Conservation (phyloP, 64 coral and sea anemone genomes). For the Stichodactyla mertensii region DNA sequence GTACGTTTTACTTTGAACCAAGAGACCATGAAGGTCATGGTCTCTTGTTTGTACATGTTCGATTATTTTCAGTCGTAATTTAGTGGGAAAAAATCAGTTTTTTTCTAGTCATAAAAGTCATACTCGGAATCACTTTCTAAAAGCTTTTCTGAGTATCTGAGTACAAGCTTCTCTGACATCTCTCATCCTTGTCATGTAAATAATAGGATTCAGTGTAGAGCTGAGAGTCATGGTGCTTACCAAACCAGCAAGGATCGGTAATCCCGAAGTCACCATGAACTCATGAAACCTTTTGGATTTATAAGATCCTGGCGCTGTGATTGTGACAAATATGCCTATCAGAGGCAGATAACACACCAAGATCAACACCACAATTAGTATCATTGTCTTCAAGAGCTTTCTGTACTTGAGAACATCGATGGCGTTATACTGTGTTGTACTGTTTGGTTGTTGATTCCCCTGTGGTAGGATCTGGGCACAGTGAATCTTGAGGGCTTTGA, state of each 20-base stretch:
- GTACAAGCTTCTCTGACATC: neutral
- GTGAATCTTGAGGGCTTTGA: constrained; percentile 2
- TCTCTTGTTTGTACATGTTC: no score
- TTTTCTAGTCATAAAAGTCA: no score
- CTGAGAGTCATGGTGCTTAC: neutral
- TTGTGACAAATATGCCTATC: neutral
- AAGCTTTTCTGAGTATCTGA: neutral
- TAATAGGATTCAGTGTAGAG: neutral
- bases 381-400: constrained; percentile 1
- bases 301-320: neutral
- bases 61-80: no score
- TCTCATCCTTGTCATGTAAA: neutral
- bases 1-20: no score
- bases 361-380: neutral
- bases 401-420: neutral
- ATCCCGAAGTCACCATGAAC: neutral
- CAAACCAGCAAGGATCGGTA: neutral
- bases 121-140: neutral
- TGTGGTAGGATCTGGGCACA: neutral
- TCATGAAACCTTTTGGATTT: neutral
- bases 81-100: no score
- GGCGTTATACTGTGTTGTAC: neutral
- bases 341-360: neutral
- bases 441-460: neutral
- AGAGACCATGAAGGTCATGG: no score